Evolutionary conservation across 2,113 vertebrate genomes (phyloP).

Genomic region (Oreotrochilus melanogaster): DNA sequence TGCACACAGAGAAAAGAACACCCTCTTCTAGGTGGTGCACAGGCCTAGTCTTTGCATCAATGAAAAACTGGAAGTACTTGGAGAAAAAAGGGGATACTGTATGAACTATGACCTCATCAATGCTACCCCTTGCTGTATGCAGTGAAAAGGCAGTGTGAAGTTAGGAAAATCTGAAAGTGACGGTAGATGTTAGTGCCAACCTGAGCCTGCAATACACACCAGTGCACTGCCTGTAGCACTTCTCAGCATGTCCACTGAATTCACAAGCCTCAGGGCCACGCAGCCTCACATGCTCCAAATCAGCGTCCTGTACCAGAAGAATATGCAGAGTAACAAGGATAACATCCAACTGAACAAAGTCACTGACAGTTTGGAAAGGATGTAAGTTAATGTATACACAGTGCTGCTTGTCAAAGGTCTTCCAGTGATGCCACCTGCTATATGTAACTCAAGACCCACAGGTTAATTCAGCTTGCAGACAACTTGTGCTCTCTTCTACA

Average conservation of each 20-base stretch:
- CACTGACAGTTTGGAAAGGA: background rate
- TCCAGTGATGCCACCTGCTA: background rate
- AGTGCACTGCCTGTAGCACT: background rate
- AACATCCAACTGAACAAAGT: background rate
- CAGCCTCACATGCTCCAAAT: background rate
- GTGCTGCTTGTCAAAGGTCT: background rate
- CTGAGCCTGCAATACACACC: background rate
- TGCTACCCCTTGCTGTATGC: background rate
- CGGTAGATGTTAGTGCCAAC: background rate
- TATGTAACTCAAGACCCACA: background rate
- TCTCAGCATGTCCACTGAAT: background rate
- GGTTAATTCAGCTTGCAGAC: background rate
- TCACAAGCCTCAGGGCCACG: background rate
- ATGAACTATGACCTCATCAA: accelerated
- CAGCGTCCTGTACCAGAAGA: background rate
- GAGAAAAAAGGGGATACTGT: background rate
- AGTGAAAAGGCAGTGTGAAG: background rate
- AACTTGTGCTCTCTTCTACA: background rate
- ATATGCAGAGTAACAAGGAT: background rate
- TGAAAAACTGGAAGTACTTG: background rate
- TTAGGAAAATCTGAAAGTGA: background rate
- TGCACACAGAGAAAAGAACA: background rate
- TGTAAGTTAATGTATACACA: background rate
- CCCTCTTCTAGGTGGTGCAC: background rate
- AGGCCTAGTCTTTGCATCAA: background rate